Conservation (phyloP, 2,113 vertebrate species). For the Catharus minimus region DNA sequence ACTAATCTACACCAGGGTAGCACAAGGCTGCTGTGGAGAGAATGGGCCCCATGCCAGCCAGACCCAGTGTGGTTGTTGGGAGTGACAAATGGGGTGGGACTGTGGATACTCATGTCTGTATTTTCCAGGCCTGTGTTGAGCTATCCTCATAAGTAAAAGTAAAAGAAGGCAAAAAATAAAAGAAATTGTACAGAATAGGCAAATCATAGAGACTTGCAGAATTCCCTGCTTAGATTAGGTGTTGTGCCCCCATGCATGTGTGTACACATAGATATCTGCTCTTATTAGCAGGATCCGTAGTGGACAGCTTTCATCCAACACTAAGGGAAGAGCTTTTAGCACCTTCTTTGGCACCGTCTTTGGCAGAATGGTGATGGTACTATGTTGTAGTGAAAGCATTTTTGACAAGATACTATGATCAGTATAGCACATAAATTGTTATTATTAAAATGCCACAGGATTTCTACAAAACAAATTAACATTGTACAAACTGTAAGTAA, state of each 20-base stretch:
- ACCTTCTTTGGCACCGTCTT: background rate
- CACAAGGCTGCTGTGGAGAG: background rate
- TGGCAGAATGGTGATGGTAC: background rate
- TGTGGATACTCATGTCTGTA: background rate
- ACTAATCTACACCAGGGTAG: background rate
- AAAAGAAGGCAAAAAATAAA: background rate
- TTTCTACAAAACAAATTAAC: background rate
- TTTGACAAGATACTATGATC: background rate
- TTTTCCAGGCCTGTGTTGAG: background rate
- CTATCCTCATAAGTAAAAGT: background rate
- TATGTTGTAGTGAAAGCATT: background rate
- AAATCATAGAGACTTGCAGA: background rate
- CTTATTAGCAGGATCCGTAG: background rate
- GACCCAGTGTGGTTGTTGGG: background rate
- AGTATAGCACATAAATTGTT: background rate
- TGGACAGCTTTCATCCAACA: rapidly evolving
- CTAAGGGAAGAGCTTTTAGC: background rate
- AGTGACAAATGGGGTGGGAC: background rate
- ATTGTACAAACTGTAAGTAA: background rate
- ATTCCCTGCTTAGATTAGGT: background rate
- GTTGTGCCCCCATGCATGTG: background rate
- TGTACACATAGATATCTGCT: background rate
- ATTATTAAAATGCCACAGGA: background rate
- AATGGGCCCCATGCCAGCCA: background rate
- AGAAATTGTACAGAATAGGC: background rate